phyloP scores from a whole-genome alignment of 2,888 invertebrate genomes.

The Serrognathus titanus region DNA sequence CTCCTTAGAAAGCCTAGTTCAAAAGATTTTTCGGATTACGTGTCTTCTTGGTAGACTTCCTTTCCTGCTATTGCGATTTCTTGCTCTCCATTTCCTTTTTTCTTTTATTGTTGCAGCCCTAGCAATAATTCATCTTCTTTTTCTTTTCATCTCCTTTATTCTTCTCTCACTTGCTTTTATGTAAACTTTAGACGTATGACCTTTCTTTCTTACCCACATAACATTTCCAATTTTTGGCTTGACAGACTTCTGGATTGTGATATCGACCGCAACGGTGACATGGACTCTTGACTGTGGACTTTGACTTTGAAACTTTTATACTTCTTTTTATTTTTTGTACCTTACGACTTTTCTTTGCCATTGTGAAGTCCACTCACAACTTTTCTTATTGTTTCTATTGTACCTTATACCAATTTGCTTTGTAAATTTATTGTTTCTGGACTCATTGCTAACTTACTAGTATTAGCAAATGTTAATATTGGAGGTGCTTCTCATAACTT shows the following conservation, averaged over 20 bases:
- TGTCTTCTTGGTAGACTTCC: neutral
- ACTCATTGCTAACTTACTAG: slow-evolving; percentile 2
- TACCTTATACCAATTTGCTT: neutral
- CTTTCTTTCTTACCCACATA: slow-evolving; percentile 4
- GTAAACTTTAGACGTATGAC: slow-evolving; percentile 4
- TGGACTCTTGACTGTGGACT: too few species aligned
- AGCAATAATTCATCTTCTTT: too few species aligned
- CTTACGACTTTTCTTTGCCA: too few species aligned
- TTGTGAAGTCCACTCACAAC: too few species aligned
- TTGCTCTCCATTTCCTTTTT: too few species aligned
- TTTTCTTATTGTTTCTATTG: neutral
- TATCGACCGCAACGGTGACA: neutral
- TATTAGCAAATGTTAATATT: slow-evolving; percentile 2
- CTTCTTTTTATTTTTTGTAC: too few species aligned
- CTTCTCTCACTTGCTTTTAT: neutral
- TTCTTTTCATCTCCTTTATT: too few species aligned
- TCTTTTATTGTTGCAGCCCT: too few species aligned
- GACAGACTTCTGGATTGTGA: slow-evolving; percentile 3
- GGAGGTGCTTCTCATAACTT: slow-evolving; percentile 3
- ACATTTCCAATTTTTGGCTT: slow-evolving; percentile 8
- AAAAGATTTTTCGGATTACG: neutral
- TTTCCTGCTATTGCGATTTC: slow-evolving; percentile 1
- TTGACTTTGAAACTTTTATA: too few species aligned
- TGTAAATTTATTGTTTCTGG: slow-evolving; percentile 8
- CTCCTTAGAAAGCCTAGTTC: too few species aligned